Conservation (phyloP, 2,113 vertebrate genomes). For the Epinephelus cyanopodus region DNA sequence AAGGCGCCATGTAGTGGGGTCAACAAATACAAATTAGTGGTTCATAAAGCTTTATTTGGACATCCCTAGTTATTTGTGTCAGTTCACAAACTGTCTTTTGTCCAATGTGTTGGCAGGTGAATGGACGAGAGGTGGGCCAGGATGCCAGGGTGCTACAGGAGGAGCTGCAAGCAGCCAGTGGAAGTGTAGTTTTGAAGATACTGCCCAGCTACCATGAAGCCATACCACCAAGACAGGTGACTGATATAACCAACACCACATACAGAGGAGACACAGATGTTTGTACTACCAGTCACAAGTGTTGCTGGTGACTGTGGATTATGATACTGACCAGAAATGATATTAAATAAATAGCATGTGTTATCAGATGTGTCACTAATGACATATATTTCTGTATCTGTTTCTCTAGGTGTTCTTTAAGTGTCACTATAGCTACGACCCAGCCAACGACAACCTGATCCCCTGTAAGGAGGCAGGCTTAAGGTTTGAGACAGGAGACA, state of each 20-base stretch:
- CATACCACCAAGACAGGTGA: constrained; percentile 90
- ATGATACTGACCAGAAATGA: neutral
- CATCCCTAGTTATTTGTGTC: neutral
- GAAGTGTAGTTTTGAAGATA: constrained; percentile 93
- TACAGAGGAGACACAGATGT: neutral
- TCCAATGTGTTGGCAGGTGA: constrained; percentile 80
- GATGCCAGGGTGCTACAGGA: constrained; percentile 92
- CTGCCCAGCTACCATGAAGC: constrained; percentile 95
- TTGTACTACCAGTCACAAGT: neutral
- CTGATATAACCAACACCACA: neutral
- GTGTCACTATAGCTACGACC: constrained; percentile 95
- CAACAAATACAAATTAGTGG: too few relatives aligned
- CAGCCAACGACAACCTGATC: constrained; percentile 91
- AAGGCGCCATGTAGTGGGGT: too few relatives aligned
- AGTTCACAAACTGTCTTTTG: neutral
- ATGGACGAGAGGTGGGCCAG: constrained; percentile 90
- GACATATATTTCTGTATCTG: neutral
- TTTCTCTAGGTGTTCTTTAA: constrained; percentile 91
- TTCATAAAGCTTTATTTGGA: too few relatives aligned
- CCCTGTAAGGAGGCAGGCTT: constrained; percentile 95
- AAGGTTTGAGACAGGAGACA: constrained; percentile 89
- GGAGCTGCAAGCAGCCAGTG: constrained; percentile 91
- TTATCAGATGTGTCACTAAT: neutral
- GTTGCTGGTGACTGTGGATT: neutral
- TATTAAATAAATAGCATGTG: neutral